Conservation (phyloP, 2,797 vertebrate species). For the Ctenosaura bakeri region DNA sequence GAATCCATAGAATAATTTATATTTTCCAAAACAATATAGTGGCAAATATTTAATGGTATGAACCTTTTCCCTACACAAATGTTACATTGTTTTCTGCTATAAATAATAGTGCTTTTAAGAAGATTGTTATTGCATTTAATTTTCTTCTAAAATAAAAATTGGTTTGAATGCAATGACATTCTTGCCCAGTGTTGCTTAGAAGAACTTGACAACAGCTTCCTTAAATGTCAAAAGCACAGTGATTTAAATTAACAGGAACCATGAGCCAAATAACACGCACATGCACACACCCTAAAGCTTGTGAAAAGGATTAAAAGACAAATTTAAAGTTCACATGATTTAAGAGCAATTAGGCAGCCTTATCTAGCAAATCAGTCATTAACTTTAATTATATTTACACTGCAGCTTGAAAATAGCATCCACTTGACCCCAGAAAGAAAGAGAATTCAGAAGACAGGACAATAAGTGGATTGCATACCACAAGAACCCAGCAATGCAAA, state of each 20-base stretch:
- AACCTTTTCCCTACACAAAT: neutral
- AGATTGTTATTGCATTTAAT: neutral
- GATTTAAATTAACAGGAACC: neutral
- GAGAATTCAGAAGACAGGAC: constrained; percentile 8
- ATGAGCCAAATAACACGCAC: neutral
- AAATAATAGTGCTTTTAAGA: neutral
- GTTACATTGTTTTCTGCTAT: neutral
- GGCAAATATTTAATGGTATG: neutral
- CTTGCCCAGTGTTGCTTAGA: neutral
- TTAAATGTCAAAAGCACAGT: neutral
- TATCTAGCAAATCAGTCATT: constrained; percentile 26
- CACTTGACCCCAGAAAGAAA: neutral
- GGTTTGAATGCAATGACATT: neutral
- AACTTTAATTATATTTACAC: constrained; percentile 24
- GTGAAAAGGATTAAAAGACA: constrained; percentile 8
- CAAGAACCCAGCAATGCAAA: constrained; percentile 43
- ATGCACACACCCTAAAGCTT: neutral
- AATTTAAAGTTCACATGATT: constrained; percentile 22
- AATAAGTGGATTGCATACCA: rapidly evolving
- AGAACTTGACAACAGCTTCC: neutral
- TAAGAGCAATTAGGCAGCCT: constrained; percentile 23
- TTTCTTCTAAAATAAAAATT: neutral
- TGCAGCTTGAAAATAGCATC: constrained; percentile 13
- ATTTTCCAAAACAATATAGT: neutral
- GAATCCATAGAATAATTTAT: neutral